phyloP scores from a whole-genome alignment of 2,888 invertebrate species.

The Drosophila paranaensis region DNA sequence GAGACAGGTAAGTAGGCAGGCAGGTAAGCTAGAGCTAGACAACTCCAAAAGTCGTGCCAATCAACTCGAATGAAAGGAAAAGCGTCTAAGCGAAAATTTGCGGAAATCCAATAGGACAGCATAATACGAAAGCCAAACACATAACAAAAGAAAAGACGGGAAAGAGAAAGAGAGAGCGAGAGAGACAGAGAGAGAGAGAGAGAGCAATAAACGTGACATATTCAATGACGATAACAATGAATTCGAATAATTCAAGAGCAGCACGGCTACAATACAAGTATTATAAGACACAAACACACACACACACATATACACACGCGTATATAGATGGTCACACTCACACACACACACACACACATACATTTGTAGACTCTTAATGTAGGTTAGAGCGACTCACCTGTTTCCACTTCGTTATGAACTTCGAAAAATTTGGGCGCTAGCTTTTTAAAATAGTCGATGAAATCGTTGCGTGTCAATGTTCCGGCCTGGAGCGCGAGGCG shows the following conservation, averaged over 20 bases:
- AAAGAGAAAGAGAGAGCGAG: not conserved
- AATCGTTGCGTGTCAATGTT: conserved; percentile 79
- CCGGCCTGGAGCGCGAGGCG: conserved; percentile 83
- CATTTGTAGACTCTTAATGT: conserved; percentile 1
- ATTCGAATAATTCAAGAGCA: conserved; percentile 42
- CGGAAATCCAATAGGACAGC: conserved; percentile 46
- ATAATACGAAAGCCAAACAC: not conserved
- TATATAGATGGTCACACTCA: not conserved
- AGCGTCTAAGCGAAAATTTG: conserved; percentile 34
- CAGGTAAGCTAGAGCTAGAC: conserved; percentile 22
- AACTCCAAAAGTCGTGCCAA: conserved; percentile 49
- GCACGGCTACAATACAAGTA: conserved; percentile 21
- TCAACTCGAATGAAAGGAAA: conserved; percentile 56
- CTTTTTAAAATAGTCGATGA: conserved; percentile 83
- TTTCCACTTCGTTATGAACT: conserved; percentile 79
- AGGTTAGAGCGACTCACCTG: conserved; percentile 75
- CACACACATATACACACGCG: too few species aligned
- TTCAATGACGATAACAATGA: conserved; percentile 39
- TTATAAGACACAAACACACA: not conserved
- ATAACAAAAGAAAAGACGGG: not conserved
- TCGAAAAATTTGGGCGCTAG: conserved; percentile 83
- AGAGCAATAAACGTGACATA: conserved; percentile 25
- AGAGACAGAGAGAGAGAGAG: not conserved
- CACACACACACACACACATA: not conserved
- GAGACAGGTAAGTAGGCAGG: conserved; percentile 35